Base-by-base conservation (phyloP, 2,888 invertebrate genomes). In the Amphipoea oculea region DNA sequence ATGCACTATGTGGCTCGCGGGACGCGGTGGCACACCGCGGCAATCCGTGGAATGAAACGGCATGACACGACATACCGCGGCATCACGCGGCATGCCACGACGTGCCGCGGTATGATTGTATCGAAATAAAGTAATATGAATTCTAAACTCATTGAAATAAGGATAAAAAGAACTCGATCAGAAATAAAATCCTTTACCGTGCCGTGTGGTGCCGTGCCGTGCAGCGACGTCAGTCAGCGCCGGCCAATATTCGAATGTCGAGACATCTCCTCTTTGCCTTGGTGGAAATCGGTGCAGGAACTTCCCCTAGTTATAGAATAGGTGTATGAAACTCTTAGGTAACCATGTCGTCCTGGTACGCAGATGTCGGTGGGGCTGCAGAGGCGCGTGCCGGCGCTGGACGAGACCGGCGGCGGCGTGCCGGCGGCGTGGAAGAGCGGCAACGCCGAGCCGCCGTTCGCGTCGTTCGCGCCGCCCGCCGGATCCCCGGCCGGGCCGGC, bases 281-380 rank as follows among this genome's bases (percentile, higher is more conserved):
- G 2, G 36, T 36, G 51, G 23, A 70, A 36, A 70, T 54, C 9
- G 3, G 23, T 73, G 29, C 36, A 62, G 17, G 9, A 54, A 54
- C 29, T 29, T 11, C 29, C 12, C 0, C 4, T 66, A 78, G 40
- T 45, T 29, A 51, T 67, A 72, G 48, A 72, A 68, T 63, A 74
- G 23, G 29, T 68, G 40, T 40, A 65, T 45, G 23, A 71, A 57
- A 14, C 66, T 67, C 48, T 66, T 82, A 69, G 68, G 51, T 85
- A 79, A 85, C 12, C 63, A 71, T 83, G 74, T 70, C 60, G 20
- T 72, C 78, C 73, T 85, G 82, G 74, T 87, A 79, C 69, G 4
- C 97, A 97, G 97, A 97, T 97, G 97, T 97, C 97, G 96, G 97
- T 97, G 98, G 98, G 98, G 97, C 98, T 98, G 98, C 98, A 98